Evolutionary conservation across 2,888 invertebrate genomes (phyloP), one percentile per base, ranked within the genome.

Genomic region (Eutolmus rufibarbis): DNA sequence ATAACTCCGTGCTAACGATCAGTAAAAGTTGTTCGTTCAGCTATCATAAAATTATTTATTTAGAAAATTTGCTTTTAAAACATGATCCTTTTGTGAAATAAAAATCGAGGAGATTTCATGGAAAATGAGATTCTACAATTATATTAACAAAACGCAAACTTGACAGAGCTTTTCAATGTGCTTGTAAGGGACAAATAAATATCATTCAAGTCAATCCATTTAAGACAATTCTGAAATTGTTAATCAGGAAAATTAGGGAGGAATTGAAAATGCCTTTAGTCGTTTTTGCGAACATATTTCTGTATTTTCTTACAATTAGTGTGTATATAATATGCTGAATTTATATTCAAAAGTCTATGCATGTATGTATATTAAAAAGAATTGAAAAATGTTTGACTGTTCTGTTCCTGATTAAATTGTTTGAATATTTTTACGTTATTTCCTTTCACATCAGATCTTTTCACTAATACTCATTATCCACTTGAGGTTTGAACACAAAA

Each of bases 261-360:
- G 12, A 12, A 66, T 28, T 66, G 57, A 66, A 66, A 76, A 76
- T 37, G 5, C 66, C 66, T 28, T 66, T 66, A 12, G 3, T 81
- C 81, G 81, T 74, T 85, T 85, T 85, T 85, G 85, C 74, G 85
- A 85, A 85, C 85, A 85, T 85, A 74, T 84, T 85, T 82, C 66
- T 85, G 74, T 85, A 74, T 85, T 85, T 85, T 23, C 57, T 37
- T 74, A 74, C 66, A 85, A 66, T 74, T 84, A 66, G 9, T 84
- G 74, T 85, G 74, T 74, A 66, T 84, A 85, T 85, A 85, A 74
- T 74, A 81, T 81, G 43, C 51, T 81, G 81, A 81, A 81, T 81
- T 81, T 81, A 81, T 81, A 81, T 43, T 81, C 51, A 81, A 81
- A 51, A 51, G 76, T 28, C 81, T 56, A 81, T 81, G 81, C 81